These are phyloP conservation scores for Hirtodrosophila histrioides DNA, from an alignment of 2,888 invertebrate genomes.

Conservation along the genomic window DNA sequence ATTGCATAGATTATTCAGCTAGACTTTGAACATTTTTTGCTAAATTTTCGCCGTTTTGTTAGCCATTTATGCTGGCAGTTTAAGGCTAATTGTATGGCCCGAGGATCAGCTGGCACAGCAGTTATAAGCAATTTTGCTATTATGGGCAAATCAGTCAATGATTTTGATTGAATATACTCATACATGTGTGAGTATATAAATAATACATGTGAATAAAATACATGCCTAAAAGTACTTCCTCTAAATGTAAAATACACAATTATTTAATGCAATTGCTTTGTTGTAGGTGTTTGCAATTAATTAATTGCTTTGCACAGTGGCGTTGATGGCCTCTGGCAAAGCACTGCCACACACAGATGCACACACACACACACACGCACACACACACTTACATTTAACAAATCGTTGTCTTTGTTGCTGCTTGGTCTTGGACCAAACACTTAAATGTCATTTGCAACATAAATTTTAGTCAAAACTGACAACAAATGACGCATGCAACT, in stretches of 20 bases:
- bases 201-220: not conserved
- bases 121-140: slow-evolving; percentile 23
- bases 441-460: slow-evolving; percentile 69
- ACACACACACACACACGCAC: not conserved
- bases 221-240: slow-evolving; percentile 31
- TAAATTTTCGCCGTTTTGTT: slow-evolving; percentile 26
- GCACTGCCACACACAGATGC: slow-evolving; percentile 3
- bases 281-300: slow-evolving; percentile 66
- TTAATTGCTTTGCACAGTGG: slow-evolving; percentile 57
- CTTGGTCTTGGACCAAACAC: slow-evolving; percentile 10
- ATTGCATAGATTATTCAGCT: slow-evolving; percentile 26
- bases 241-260: slow-evolving; percentile 25
- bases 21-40: slow-evolving; percentile 11
- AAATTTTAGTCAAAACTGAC: slow-evolving; percentile 64
- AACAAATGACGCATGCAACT: slow-evolving; percentile 48
- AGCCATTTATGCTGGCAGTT: slow-evolving; percentile 52
- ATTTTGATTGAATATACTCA: slow-evolving; percentile 10
- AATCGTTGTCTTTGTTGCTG: slow-evolving; percentile 31
- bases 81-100: slow-evolving; percentile 56
- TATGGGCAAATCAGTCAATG: slow-evolving; percentile 31
- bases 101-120: slow-evolving; percentile 28
- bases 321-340: slow-evolving; percentile 22
- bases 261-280: slow-evolving; percentile 30
- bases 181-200: not conserved
- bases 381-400: slow-evolving; percentile 7